A percentile compares a stretch with the other conserved stretches of the same genome.
These are phyloP conservation scores for Drosophila engyochracea DNA, from an alignment of 2,888 invertebrate genomes.

Conservation along the genomic window DNA sequence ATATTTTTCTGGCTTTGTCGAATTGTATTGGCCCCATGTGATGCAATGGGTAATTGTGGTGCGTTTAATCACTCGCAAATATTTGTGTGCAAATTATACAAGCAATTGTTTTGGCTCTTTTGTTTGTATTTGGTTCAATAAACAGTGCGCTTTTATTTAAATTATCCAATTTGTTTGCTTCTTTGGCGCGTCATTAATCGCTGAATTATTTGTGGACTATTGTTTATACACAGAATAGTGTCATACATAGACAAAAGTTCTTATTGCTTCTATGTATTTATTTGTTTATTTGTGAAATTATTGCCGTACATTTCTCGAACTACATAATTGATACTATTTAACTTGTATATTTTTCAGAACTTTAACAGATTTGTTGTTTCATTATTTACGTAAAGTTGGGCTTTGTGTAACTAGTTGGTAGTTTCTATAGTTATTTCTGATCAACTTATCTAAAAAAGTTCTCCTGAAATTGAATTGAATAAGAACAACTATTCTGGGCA, in stretches of 20 bases:
- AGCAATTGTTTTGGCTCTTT: slow-evolving; percentile 27
- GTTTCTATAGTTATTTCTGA: neutral
- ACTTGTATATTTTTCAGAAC: neutral
- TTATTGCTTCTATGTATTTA: slow-evolving; percentile 24
- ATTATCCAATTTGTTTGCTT: slow-evolving; percentile 34
- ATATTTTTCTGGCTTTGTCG: slow-evolving; percentile 2
- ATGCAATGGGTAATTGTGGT: slow-evolving; percentile 20
- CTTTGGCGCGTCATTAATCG: slow-evolving; percentile 36
- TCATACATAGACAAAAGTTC: slow-evolving; percentile 18
- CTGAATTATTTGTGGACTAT: slow-evolving; percentile 27
- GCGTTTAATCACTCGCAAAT: slow-evolving; percentile 48
- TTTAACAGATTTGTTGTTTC: neutral
- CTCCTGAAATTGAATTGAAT: neutral
- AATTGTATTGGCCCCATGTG: slow-evolving; percentile 18
- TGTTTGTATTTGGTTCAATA: slow-evolving; percentile 33
- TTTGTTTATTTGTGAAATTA: slow-evolving; percentile 20
- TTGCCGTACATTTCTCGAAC: neutral
- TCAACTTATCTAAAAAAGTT: neutral
- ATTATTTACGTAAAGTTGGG: neutral
- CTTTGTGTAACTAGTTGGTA: neutral
- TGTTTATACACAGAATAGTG: slow-evolving; percentile 51
- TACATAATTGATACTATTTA: neutral
- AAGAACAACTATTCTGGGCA: neutral
- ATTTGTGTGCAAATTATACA: slow-evolving; percentile 38
- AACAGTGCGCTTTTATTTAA: slow-evolving; percentile 48